These are phyloP conservation scores for Camponotus vicinus DNA, from an alignment of 1,140 invertebrate genomes.

Conservation along the genomic window DNA sequence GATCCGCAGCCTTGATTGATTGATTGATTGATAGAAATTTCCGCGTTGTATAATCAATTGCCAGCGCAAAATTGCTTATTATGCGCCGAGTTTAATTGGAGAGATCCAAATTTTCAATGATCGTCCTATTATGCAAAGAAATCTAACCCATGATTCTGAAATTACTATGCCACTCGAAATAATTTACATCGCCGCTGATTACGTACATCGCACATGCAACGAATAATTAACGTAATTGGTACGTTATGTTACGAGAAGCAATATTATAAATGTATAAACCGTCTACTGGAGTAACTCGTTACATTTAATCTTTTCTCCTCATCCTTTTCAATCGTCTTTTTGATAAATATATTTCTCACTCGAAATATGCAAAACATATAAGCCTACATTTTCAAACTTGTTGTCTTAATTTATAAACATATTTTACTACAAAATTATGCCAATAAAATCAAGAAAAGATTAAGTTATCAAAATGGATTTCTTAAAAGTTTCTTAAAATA, in stretches of 20 bases:
- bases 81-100: slow-evolving; percentile 2
- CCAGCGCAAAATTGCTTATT: slow-evolving; percentile 27
- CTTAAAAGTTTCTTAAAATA: background rate
- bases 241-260: background rate
- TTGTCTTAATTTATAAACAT: background rate
- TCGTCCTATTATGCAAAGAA: background rate
- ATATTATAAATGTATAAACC: slow-evolving; percentile 28
- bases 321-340: slow-evolving; percentile 9
- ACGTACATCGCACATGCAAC: background rate
- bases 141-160: background rate
- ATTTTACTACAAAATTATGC: background rate
- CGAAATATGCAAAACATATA: slow-evolving; percentile 7
- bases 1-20: slow-evolving; percentile 1
- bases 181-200: background rate
- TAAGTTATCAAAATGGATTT: background rate
- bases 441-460: background rate
- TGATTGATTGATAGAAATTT: background rate
- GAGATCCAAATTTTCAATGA: slow-evolving; percentile 10
- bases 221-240: slow-evolving; percentile 39
- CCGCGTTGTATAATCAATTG: slow-evolving; percentile 30
- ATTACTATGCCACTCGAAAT: slow-evolving; percentile 25
- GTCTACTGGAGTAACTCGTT: background rate
- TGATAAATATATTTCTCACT: background rate
- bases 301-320: slow-evolving; percentile 19
- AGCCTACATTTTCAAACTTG: background rate